Evolutionary conservation across 2,113 vertebrate genomes (phyloP).

Genomic region (Pluvialis apricaria): DNA sequence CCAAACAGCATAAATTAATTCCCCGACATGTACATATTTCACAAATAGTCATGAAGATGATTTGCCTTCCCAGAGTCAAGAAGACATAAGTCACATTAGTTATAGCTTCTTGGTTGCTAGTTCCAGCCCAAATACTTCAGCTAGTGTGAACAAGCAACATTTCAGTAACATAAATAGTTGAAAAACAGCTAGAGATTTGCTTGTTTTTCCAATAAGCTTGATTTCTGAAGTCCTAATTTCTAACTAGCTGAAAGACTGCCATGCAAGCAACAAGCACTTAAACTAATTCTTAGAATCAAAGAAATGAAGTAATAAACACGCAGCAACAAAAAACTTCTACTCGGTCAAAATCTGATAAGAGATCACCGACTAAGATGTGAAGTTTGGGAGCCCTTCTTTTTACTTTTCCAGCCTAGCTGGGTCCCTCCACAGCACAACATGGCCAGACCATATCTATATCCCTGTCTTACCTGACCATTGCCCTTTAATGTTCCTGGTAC

Average conservation of each 20-base stretch:
- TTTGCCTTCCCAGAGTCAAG: not conserved
- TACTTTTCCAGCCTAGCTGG: accelerated
- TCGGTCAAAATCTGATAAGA: not conserved
- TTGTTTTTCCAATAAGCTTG: not conserved
- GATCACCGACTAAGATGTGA: not conserved
- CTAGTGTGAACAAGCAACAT: not conserved
- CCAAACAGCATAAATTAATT: not conserved
- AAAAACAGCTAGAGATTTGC: not conserved
- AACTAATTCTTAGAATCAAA: not conserved
- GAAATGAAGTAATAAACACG: not conserved
- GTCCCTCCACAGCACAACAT: not conserved
- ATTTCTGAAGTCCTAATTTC: not conserved
- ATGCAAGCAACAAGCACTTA: not conserved
- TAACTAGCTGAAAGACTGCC: not conserved
- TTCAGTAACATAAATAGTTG: not conserved
- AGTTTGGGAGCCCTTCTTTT: not conserved
- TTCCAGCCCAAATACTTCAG: not conserved
- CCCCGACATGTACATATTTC: not conserved
- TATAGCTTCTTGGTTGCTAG: not conserved
- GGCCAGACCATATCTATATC: not conserved
- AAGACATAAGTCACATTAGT: not conserved
- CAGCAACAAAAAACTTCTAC: not conserved
- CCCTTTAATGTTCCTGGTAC: not conserved
- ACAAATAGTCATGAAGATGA: not conserved
- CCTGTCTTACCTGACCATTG: not conserved